These are phyloP conservation scores for Zosterops pallidus DNA, from an alignment of 2,113 vertebrate genomes.

Conservation along the genomic window DNA sequence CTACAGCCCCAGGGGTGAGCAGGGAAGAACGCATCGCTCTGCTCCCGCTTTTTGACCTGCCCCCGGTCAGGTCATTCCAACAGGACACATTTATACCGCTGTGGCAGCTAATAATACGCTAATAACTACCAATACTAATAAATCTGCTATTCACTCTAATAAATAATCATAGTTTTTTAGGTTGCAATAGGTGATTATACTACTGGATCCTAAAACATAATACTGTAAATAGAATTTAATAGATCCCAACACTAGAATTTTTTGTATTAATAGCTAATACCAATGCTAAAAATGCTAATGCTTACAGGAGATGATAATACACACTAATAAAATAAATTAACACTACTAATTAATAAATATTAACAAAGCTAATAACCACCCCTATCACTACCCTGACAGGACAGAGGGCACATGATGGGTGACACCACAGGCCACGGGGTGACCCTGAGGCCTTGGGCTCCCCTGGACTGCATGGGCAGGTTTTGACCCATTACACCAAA, in stretches of 20 bases:
- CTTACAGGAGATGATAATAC: neutral
- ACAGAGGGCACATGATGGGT: neutral
- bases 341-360: neutral
- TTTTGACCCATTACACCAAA: neutral
- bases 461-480: neutral
- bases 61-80: neutral
- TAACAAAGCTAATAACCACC: neutral
- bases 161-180: neutral
- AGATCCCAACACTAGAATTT: neutral
- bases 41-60: neutral
- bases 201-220: neutral
- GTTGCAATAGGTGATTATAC: neutral
- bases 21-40: neutral
- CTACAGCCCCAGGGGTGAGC: rapidly evolving
- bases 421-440: neutral
- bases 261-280: neutral
- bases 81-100: neutral
- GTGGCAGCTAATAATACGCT: too few relatives aligned
- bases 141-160: neutral
- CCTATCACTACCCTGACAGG: too few relatives aligned
- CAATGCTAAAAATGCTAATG: neutral
- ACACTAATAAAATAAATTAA: neutral
- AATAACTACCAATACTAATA: neutral
- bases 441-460: neutral
- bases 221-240: neutral